These are phyloP conservation scores for Hafferia zeledoni DNA, from an alignment of 2,797 vertebrate species.

Conservation along the genomic window DNA sequence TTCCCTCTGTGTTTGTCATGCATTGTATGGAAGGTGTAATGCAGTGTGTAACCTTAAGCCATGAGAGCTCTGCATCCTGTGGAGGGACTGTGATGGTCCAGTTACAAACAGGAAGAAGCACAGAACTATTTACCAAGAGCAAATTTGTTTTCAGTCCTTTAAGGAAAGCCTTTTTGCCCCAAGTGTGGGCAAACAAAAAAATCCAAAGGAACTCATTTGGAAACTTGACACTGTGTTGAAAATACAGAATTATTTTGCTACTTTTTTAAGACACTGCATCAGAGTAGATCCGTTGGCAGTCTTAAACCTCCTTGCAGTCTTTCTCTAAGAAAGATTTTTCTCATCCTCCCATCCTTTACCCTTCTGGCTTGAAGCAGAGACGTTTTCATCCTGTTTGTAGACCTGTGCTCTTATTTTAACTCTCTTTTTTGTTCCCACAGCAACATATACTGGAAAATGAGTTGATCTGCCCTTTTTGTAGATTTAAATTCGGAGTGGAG, in stretches of 20 bases:
- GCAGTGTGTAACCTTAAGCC: background rate
- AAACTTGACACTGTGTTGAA: background rate
- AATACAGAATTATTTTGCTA: slow-evolving; percentile 24
- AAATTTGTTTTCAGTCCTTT: background rate
- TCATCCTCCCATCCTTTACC: background rate
- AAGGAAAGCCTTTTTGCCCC: background rate
- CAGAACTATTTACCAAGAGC: background rate
- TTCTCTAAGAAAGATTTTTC: slow-evolving; percentile 18
- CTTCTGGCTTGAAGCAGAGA: slow-evolving; percentile 5
- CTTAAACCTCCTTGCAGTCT: slow-evolving; percentile 2
- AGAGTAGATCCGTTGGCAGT: background rate
- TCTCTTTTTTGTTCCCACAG: slow-evolving; percentile 16
- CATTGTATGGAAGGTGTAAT: background rate
- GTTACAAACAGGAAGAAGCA: slow-evolving; percentile 39
- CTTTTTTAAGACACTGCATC: background rate
- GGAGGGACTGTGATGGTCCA: background rate
- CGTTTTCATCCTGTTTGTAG: slow-evolving; percentile 42
- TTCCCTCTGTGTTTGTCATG: background rate
- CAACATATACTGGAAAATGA: slow-evolving; percentile 21
- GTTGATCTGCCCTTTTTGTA: slow-evolving; percentile 6
- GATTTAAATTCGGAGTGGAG: slow-evolving; percentile 25
- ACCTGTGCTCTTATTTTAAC: slow-evolving; percentile 26
- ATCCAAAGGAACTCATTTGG: slow-evolving; percentile 28
- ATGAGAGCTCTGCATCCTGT: background rate
- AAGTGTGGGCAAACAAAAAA: background rate